phyloP scores from a whole-genome alignment of 2,888 invertebrate species.

The Pseudococcus longispinus region DNA sequence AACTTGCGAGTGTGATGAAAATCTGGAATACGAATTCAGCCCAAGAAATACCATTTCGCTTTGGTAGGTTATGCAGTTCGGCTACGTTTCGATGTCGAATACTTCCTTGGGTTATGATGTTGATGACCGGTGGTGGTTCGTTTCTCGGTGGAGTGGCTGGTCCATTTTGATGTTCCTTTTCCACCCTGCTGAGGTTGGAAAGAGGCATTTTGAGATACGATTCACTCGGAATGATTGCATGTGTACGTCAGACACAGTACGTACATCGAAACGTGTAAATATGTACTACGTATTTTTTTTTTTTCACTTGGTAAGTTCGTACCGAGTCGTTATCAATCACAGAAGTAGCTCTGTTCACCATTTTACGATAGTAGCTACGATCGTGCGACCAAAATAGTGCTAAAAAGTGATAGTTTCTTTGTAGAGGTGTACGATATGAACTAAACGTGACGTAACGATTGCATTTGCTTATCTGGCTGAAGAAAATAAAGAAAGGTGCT shows the following conservation, averaged over 20 bases:
- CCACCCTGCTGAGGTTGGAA: neutral
- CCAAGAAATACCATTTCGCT: constrained; percentile 7
- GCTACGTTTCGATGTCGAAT: neutral
- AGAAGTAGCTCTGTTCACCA: neutral
- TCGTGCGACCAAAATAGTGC: neutral
- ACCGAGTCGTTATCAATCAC: neutral
- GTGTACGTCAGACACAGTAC: neutral
- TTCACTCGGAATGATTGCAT: neutral
- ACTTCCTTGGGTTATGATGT: neutral
- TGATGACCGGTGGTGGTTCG: neutral
- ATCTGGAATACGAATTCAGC: constrained; percentile 47
- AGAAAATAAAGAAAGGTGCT: neutral
- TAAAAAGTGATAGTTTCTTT: neutral
- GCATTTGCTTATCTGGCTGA: neutral
- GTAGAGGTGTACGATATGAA: neutral
- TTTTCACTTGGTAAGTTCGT: too few species aligned
- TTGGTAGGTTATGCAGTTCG: neutral
- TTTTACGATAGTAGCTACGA: neutral
- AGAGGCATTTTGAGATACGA: neutral
- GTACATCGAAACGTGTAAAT: neutral
- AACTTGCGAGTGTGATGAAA: constrained; percentile 47
- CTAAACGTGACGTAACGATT: neutral
- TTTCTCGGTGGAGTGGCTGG: neutral
- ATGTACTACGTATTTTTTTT: neutral
- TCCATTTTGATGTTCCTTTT: neutral